Percentiles rank a stretch among this genome's conserved stretches.
Evolutionary conservation across 2,888 invertebrate species (phyloP).

Genomic region (Agrochola macilenta): DNA sequence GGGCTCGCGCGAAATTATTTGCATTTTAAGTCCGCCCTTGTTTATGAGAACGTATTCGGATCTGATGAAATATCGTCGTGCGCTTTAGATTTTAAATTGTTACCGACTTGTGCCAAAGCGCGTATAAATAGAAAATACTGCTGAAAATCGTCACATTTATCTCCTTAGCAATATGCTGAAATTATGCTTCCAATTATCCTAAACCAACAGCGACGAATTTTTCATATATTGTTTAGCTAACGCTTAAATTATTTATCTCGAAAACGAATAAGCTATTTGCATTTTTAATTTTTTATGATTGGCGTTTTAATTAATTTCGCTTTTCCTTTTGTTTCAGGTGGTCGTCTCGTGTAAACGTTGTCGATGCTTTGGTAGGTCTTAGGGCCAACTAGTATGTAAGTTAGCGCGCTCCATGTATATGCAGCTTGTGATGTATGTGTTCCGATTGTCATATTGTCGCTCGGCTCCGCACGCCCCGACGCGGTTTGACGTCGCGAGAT

Average conservation of each 20-base stretch:
- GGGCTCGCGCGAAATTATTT: conserved; percentile 86
- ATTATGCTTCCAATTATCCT: conserved; percentile 67
- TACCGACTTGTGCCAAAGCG: conserved; percentile 65
- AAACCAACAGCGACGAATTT: conserved; percentile 64
- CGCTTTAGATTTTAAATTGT: conserved; percentile 66
- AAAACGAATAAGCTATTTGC: conserved; percentile 69
- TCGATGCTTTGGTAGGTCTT: conserved; percentile 86
- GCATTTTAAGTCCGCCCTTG: conserved; percentile 86
- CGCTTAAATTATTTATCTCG: conserved; percentile 65
- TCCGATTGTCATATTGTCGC: conserved; percentile 71
- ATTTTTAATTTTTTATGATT: conserved; percentile 83
- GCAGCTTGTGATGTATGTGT: conserved; percentile 59
- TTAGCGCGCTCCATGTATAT: conserved; percentile 77
- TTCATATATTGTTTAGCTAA: conserved; percentile 61
- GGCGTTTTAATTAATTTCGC: conserved; percentile 90
- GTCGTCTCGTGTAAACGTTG: conserved; percentile 84
- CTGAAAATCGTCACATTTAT: conserved; percentile 64
- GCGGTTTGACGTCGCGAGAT: conserved; percentile 81
- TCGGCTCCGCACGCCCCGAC: conserved; percentile 72
- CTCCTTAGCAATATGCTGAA: conserved; percentile 56
- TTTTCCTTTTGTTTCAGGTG: conserved; percentile 91
- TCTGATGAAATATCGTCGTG: conserved; percentile 75
- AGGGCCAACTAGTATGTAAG: conserved; percentile 66
- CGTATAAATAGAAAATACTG: conserved; percentile 55
- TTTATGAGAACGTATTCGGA: conserved; percentile 82